Evolutionary conservation across 2,888 invertebrate species (phyloP).

Genomic region (Coleophora flavipennella): DNA sequence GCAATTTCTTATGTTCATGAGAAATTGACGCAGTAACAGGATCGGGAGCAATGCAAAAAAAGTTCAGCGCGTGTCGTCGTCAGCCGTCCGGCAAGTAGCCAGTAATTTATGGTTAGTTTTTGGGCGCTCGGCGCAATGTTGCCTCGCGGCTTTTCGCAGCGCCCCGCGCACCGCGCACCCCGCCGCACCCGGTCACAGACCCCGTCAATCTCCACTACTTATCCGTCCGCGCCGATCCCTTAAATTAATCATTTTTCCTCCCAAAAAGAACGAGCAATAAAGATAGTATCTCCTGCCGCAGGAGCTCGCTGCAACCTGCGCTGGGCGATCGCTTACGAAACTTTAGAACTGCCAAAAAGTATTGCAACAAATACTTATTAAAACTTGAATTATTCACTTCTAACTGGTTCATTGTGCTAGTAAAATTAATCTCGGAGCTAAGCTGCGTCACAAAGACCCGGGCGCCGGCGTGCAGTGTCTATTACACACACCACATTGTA

Average conservation of each 20-base stretch:
- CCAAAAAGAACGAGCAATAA: conserved; percentile 56
- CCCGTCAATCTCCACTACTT: conserved; percentile 70
- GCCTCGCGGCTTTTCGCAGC: conserved; percentile 62
- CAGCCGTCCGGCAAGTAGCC: conserved; percentile 61
- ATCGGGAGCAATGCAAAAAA: conserved; percentile 52
- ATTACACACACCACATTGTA: conserved; percentile 65
- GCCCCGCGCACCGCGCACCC: conserved; percentile 25
- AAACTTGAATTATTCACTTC: conserved; percentile 56
- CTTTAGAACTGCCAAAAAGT: conserved; percentile 57
- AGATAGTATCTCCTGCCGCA: conserved; percentile 55
- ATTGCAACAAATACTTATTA: conserved; percentile 62
- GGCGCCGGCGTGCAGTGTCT: conserved; percentile 61
- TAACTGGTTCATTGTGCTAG: conserved; percentile 63
- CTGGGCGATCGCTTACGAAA: conserved; percentile 45
- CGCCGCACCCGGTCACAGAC: conserved; percentile 57
- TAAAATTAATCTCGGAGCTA: conserved; percentile 69
- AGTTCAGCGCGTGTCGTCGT: conserved; percentile 59
- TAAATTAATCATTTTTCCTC: conserved; percentile 64
- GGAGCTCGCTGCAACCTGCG: conserved; percentile 27
- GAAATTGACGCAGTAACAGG: conserved; percentile 65
- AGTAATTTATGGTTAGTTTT: conserved; percentile 74
- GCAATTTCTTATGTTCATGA: conserved; percentile 62
- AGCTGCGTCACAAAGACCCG: conserved; percentile 64
- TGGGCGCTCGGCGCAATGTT: conserved; percentile 65
- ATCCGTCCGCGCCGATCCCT: conserved; percentile 62